Evolutionary conservation across 2,888 invertebrate genomes (phyloP).

Genomic region (Trisateles emortualis): DNA sequence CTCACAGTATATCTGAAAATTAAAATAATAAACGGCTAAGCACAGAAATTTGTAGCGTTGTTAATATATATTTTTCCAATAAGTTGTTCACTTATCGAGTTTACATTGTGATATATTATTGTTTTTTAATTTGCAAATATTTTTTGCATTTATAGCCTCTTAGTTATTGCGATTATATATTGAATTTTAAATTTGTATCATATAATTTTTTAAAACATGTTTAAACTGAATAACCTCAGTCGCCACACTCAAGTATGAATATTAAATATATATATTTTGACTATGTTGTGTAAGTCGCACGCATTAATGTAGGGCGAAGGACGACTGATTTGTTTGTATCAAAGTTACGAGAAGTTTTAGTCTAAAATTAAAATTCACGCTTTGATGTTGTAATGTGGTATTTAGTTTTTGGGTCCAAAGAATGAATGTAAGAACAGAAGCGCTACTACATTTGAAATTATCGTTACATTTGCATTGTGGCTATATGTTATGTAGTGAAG

Average conservation of each 20-base stretch:
- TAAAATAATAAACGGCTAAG: conserved; percentile 26
- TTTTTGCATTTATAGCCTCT: conserved; percentile 46
- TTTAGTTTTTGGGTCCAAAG: conserved; percentile 57
- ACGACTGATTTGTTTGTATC: conserved; percentile 17
- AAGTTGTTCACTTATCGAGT: conserved; percentile 41
- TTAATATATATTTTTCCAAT: conserved; percentile 29
- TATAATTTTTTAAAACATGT: conserved; percentile 37
- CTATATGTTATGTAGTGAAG: conserved; percentile 31
- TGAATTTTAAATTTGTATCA: conserved; percentile 46
- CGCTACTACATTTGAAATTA: conserved; percentile 24
- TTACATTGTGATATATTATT: conserved; percentile 50
- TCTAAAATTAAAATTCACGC: conserved; percentile 15
- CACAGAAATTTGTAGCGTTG: conserved; percentile 22
- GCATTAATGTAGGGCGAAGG: conserved; percentile 12
- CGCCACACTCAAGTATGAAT: conserved; percentile 14
- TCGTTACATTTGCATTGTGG: conserved; percentile 26
- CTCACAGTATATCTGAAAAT: conserved; percentile 18
- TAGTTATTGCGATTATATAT: conserved; percentile 45
- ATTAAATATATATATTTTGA: not conserved
- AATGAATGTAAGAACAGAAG: conserved; percentile 34
- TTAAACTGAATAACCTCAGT: conserved; percentile 27
- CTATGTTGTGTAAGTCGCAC: conserved; percentile 14
- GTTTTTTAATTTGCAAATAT: conserved; percentile 35
- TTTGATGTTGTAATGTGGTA: conserved; percentile 24
- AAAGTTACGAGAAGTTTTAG: conserved; percentile 6